Conservation (phyloP, 2,113 vertebrate genomes). For the Oreocharis arfaki region DNA sequence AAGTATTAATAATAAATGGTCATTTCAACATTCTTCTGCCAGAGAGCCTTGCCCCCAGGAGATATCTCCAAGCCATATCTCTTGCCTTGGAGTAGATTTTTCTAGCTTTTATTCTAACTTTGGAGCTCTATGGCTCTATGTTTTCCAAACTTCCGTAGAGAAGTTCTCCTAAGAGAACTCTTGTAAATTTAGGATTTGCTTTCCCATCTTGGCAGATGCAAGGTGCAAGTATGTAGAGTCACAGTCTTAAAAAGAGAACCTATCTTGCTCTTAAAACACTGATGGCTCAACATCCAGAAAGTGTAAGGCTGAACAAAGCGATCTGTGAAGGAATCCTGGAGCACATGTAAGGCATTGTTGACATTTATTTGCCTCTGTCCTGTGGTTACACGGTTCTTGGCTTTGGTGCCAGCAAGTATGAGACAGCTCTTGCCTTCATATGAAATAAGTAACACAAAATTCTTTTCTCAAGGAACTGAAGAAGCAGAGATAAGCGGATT, state of each 20-base stretch:
- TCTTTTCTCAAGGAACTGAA: background rate
- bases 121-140: background rate
- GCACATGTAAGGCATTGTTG: background rate
- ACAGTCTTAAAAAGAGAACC: background rate
- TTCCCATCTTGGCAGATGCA: background rate
- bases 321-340: background rate
- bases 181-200: background rate
- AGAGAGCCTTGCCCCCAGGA: background rate
- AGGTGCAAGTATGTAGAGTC: background rate
- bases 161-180: background rate
- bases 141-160: background rate
- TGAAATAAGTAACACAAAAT: background rate
- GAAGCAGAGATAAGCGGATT: background rate
- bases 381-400: rapidly evolving
- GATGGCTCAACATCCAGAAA: background rate
- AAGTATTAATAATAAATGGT: background rate
- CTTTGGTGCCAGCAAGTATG: background rate
- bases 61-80: background rate
- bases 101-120: background rate
- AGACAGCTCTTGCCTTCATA: background rate
- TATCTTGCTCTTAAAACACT: background rate
- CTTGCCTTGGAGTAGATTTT: background rate
- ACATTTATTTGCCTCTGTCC: background rate
- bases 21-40: background rate
- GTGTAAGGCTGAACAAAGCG: background rate